Base-by-base conservation (phyloP, 2,797 vertebrate genomes). In the Crocidura indochinensis region DNA sequence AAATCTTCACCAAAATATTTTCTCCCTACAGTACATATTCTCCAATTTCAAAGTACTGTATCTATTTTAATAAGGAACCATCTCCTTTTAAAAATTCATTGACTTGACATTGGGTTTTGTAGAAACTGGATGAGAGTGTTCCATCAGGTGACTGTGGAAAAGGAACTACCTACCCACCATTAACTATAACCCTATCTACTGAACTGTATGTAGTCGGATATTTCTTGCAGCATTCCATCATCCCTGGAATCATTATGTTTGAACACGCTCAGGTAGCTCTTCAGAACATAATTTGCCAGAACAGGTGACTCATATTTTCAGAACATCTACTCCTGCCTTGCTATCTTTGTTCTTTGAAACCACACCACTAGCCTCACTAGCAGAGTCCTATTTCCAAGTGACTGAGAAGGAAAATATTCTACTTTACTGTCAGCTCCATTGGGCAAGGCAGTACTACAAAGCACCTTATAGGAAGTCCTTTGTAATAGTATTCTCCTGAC, bases 221-320 rank as follows among this genome's bases (percentile, higher is more conserved):
- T 62, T 75, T 8, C 56, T 91, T 85, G 65, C 4, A 62, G 31
- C 31, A 84, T 69, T 53, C 20, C 29, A 51, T 76, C 60, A 74
- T 29, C 19, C 27, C 24, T 49, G n/a, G 73, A 88, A 83, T 65
- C 19, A 24, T n/a, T 88, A 9, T 75, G 71, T 76, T 82, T 86
- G 73, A 83, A 93, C 27, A 75, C 27, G 14, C 60, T 91, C 64
- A 83, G 91, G 46, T 26, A 79, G n/a, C 17, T 87, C n/a, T 81
- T 86, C 64, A 69, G 68, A 91, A 73, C 67, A 71, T n/a, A 79
- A 60, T 38, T 68, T 65, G 9, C 24, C 74, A 86, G 47, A 76
- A 6, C 53, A 83, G 68, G 26, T 75, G 29, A 64, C 60, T 79
- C 81, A 75, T 49, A 51, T 8, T 75, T n/a, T 84, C n/a, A 79